Evolutionary conservation across 2,888 invertebrate species (phyloP).

Genomic region (Elaeidobius kamerunicus): DNA sequence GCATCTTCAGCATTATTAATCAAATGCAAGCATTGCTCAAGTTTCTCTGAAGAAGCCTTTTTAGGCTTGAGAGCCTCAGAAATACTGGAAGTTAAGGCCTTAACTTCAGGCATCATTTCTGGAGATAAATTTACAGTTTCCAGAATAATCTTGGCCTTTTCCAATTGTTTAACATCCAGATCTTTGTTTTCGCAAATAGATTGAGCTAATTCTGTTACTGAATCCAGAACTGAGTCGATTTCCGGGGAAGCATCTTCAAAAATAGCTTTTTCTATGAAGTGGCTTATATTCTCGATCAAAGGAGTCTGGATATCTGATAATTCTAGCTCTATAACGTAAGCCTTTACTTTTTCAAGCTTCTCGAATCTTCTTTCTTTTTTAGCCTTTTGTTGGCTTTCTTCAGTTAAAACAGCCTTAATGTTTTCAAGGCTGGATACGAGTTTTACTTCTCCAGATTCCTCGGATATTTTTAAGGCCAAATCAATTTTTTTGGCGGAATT

Average conservation of each 20-base stretch:
- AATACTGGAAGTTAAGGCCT: constrained; percentile 19
- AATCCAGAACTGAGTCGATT: constrained; percentile 19
- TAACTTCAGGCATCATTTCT: constrained; percentile 13
- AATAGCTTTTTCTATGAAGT: constrained; percentile 16
- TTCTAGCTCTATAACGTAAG: constrained; percentile 22
- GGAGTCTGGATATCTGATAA: constrained; percentile 10
- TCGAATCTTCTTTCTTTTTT: constrained; percentile 10
- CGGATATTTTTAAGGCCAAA: background rate
- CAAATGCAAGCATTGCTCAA: constrained; percentile 2
- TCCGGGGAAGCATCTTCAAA: constrained; percentile 6
- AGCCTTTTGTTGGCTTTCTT: constrained; percentile 1
- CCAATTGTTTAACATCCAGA: constrained; percentile 13
- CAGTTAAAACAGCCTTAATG: background rate
- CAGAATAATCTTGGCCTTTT: constrained; percentile 13
- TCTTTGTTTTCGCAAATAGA: constrained; percentile 12
- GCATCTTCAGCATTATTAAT: background rate
- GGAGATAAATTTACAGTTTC: constrained; percentile 12
- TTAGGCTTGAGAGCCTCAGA: constrained; percentile 11
- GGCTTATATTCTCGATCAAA: constrained; percentile 14
- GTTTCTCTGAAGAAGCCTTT: background rate
- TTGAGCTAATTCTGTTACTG: constrained; percentile 19
- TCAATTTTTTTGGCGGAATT: constrained; percentile 6
- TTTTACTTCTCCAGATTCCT: no score
- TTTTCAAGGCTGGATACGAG: constrained; percentile 1
- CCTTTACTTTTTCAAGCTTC: constrained; percentile 22